These are phyloP conservation scores for Probosciger aterrimus DNA, from an alignment of 2,113 vertebrate genomes.

Conservation along the genomic window DNA sequence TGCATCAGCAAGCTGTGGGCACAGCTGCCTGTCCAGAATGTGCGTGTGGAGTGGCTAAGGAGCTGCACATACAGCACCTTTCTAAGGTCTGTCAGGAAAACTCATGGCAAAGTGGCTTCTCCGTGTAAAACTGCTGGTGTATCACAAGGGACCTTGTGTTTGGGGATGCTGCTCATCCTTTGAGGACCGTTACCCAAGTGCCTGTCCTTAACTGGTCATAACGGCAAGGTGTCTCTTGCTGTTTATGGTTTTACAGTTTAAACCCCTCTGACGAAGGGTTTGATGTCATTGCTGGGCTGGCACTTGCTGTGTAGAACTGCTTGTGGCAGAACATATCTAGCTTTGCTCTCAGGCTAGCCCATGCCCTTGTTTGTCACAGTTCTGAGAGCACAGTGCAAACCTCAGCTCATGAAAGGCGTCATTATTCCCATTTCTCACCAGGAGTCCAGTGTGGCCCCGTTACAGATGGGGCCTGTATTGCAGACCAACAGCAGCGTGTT, in stretches of 20 bases:
- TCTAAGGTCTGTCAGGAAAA: background rate
- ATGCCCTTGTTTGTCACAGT: background rate
- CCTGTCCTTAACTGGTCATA: no score
- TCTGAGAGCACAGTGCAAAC: background rate
- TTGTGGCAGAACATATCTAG: background rate
- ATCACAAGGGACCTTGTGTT: background rate
- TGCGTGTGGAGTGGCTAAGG: background rate
- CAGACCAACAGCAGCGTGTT: background rate
- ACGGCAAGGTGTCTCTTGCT: background rate
- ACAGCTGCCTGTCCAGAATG: background rate
- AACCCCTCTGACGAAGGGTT: background rate
- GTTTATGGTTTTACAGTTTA: background rate
- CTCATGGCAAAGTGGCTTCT: background rate
- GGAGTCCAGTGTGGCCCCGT: background rate
- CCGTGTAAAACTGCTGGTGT: background rate
- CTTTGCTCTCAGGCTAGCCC: background rate
- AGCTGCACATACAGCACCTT: background rate
- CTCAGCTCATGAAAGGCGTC: background rate
- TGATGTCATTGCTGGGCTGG: background rate
- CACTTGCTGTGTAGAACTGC: fast-evolving
- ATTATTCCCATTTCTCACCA: fast-evolving
- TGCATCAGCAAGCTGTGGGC: background rate
- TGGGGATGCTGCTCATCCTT: background rate
- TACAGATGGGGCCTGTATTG: background rate
- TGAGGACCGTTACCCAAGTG: background rate